These are phyloP conservation scores for Tetragnatha montana DNA, from an alignment of 2,888 invertebrate species.

Conservation along the genomic window DNA sequence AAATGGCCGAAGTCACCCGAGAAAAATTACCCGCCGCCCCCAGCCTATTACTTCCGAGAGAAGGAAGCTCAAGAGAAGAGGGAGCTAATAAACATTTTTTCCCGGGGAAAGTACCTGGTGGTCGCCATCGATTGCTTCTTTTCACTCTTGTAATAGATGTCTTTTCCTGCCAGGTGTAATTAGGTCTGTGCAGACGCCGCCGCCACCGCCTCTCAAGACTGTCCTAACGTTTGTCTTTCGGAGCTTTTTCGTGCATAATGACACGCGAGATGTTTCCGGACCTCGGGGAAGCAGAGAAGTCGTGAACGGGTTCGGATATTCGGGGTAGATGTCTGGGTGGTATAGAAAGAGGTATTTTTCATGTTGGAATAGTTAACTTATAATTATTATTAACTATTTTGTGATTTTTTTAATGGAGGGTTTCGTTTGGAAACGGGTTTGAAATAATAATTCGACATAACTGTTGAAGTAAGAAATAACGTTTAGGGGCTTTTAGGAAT, in stretches of 20 bases:
- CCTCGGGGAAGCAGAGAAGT: neutral
- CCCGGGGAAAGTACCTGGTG: conserved; percentile 63
- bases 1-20: conserved; percentile 14
- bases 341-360: too few relatives aligned
- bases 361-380: too few relatives aligned
- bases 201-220: neutral
- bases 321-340: neutral
- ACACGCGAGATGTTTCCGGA: neutral
- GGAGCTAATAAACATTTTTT: conserved; percentile 50
- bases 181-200: conserved; percentile 57
- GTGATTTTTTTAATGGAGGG: too few relatives aligned
- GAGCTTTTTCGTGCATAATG: neutral
- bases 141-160: conserved; percentile 68
- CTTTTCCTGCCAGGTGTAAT: conserved; percentile 60
- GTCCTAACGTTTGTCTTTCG: neutral
- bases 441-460: too few relatives aligned
- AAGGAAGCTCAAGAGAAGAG: conserved; percentile 7
- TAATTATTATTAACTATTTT: too few relatives aligned
- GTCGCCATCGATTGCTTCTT: conserved; percentile 64
- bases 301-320: neutral
- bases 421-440: too few relatives aligned
- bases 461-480: too few relatives aligned
- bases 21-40: conserved; percentile 19
- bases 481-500: too few relatives aligned
- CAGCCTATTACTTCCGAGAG: conserved; percentile 25